Conservation (phyloP, 2,888 invertebrate species). For the Synergus laeviventris region DNA sequence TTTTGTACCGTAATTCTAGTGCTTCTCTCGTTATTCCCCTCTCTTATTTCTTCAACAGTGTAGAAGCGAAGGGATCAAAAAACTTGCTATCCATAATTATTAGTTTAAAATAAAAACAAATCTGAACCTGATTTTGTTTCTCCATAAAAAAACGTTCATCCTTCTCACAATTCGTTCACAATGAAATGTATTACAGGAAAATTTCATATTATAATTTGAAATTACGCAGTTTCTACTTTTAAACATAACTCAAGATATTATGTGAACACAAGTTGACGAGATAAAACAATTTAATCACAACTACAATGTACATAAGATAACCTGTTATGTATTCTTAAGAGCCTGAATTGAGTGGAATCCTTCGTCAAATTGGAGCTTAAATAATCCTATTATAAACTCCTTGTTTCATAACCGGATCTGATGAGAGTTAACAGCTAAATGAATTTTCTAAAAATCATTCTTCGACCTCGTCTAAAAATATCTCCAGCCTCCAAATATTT, state of each 20-base stretch:
- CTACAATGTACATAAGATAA: background rate
- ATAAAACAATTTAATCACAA: background rate
- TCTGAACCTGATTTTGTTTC: no score
- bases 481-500: background rate
- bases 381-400: background rate
- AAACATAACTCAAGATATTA: background rate
- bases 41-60: background rate
- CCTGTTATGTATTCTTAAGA: background rate
- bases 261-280: background rate
- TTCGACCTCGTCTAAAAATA: background rate
- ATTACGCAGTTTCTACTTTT: background rate
- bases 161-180: no score
- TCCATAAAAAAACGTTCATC: no score
- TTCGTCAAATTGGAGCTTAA: background rate
- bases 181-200: background rate
- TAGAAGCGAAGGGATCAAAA: background rate
- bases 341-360: background rate
- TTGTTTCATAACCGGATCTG: no score
- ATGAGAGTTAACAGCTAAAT: no score
- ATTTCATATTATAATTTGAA: background rate
- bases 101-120: background rate
- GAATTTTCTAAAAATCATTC: background rate
- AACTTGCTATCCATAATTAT: background rate
- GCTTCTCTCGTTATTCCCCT: background rate
- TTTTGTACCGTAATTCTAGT: background rate